These are phyloP conservation scores for Silurus lanzhouensis DNA, from an alignment of 2,797 vertebrate species.

Conservation along the genomic window DNA sequence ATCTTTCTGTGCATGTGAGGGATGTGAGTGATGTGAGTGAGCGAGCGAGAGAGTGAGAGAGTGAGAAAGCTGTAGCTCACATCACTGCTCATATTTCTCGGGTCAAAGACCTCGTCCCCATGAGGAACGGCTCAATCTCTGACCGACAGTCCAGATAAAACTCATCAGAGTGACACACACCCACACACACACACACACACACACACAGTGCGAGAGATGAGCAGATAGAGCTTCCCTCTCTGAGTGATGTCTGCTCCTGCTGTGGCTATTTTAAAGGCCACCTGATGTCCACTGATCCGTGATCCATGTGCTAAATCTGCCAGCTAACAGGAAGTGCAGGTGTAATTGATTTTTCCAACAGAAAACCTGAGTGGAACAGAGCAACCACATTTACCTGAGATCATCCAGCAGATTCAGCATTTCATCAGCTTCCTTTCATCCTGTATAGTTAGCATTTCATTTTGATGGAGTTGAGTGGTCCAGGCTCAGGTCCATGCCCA, in stretches of 20 bases:
- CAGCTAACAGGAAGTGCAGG: constrained; percentile 15
- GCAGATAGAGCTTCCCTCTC: constrained; percentile 1
- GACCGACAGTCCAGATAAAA: constrained; percentile 39
- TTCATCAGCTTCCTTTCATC: background rate
- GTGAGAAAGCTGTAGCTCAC: constrained; percentile 64
- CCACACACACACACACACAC: constrained; percentile 9
- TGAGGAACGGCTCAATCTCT: constrained; percentile 55
- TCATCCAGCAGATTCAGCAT: background rate
- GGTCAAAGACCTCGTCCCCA: constrained; percentile 62
- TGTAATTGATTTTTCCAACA: constrained; percentile 23
- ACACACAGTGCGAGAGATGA: background rate
- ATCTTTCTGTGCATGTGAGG: constrained; percentile 48
- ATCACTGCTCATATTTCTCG: constrained; percentile 46
- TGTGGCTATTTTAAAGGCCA: constrained; percentile 25
- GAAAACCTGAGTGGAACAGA: background rate
- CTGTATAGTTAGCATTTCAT: background rate
- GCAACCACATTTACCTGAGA: background rate
- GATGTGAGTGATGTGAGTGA: constrained; percentile 17
- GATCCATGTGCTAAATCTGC: constrained; percentile 13
- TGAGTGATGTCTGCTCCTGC: constrained; percentile 23
- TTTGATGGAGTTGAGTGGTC: background rate
- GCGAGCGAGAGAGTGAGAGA: constrained; percentile 34
- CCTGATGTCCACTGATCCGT: constrained; percentile 16
- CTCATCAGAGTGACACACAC: constrained; percentile 12
- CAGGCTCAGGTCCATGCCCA: background rate